Percentiles rank a stretch among this genome's conserved stretches.
These are phyloP conservation scores for Scalopus aquaticus DNA, from an alignment of 2,113 vertebrate species.

Conservation along the genomic window DNA sequence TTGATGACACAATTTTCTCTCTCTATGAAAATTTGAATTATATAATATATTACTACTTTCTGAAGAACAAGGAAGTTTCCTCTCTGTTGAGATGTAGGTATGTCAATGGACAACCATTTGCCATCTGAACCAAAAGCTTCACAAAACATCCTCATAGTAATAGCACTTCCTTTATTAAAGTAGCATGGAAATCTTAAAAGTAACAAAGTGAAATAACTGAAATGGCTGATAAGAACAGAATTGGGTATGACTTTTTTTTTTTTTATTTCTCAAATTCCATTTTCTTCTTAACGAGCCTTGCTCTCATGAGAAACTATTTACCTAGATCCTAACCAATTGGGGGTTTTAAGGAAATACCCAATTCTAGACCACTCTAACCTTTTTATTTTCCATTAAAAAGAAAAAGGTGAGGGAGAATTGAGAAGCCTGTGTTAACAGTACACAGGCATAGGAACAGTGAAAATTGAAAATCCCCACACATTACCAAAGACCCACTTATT, in stretches of 20 bases:
- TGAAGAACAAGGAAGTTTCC: neutral
- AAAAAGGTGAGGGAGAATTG: neutral
- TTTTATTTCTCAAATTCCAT: neutral
- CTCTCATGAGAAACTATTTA: neutral
- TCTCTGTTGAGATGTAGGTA: neutral
- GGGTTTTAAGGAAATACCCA: neutral
- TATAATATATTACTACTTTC: neutral
- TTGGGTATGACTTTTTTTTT: neutral
- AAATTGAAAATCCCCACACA: fast-evolving
- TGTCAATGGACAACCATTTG: neutral
- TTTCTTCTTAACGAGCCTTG: neutral
- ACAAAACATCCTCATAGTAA: neutral
- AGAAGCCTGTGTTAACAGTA: neutral
- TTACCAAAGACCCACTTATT: neutral
- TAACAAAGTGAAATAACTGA: neutral
- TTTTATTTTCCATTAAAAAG: neutral
- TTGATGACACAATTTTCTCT: neutral
- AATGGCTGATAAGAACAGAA: neutral
- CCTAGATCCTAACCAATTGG: neutral
- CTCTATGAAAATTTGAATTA: neutral
- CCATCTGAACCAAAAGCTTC: neutral
- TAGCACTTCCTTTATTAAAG: neutral
- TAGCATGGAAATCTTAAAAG: neutral
- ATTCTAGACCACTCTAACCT: neutral
- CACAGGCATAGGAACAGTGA: neutral